A percentile compares a stretch with the other conserved stretches of the same genome.
phyloP scores from a whole-genome alignment of 2,113 vertebrate genomes.

The Ciconia stormi region DNA sequence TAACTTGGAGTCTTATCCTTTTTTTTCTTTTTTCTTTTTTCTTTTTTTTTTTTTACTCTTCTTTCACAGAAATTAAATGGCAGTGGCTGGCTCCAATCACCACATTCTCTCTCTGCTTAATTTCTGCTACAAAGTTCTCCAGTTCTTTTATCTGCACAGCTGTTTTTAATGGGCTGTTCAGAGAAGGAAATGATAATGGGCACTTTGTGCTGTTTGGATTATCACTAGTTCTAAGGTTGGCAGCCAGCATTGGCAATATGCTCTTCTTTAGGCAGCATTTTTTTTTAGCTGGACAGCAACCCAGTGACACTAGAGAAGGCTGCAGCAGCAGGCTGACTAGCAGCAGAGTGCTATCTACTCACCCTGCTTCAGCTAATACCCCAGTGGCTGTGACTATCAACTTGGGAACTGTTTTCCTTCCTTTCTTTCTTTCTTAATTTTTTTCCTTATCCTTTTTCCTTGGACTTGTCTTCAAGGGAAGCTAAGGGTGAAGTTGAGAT shows the following conservation, averaged over 20 bases:
- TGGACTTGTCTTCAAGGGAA: background rate
- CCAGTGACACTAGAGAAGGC: constrained; percentile 39
- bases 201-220: constrained; percentile 71
- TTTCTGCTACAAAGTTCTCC: constrained; percentile 67
- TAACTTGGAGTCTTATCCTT: constrained; percentile 40
- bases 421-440: background rate
- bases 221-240: constrained; percentile 63
- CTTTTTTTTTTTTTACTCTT: background rate
- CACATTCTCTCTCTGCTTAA: constrained; percentile 42
- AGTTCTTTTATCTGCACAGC: constrained; percentile 72
- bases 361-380: background rate
- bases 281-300: constrained; percentile 60
- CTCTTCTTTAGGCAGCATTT: constrained; percentile 52
- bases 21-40: background rate
- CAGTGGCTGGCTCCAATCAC: constrained; percentile 34
- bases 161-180: constrained; percentile 72
- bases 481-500: background rate
- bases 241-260: constrained; percentile 60
- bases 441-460: background rate
- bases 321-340: background rate
- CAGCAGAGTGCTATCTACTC: background rate
- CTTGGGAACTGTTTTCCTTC: background rate
- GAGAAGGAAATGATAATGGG: constrained; percentile 70
- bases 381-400: background rate
- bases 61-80: constrained; percentile 57